A percentile compares a stretch with the other conserved stretches of the same genome.
Evolutionary conservation across 2,113 vertebrate species (phyloP).

Genomic region (Stegostoma tigrinum): DNA sequence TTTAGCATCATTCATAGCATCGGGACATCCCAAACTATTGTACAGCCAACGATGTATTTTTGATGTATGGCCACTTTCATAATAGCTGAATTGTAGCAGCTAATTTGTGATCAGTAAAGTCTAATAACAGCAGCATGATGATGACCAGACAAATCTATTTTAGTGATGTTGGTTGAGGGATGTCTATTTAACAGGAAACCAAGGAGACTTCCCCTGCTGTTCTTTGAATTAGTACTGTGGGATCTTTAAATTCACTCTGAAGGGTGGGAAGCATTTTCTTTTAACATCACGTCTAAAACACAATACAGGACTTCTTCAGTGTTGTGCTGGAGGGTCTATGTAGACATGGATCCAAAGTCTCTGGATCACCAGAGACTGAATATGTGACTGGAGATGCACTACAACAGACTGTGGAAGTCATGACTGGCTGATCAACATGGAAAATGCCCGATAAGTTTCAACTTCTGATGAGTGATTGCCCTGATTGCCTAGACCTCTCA

Average conservation of each 20-base stretch:
- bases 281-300: neutral
- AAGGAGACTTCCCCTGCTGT: neutral
- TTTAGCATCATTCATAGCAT: neutral
- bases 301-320: neutral
- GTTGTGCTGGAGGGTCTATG: no score
- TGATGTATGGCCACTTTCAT: neutral
- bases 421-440: no score
- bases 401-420: no score
- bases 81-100: neutral
- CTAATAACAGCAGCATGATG: neutral
- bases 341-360: no score
- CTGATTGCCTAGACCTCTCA: no score
- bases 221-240: neutral
- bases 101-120: neutral
- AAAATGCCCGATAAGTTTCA: no score
- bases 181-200: neutral
- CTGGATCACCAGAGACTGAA: no score
- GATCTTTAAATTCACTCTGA: neutral
- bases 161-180: neutral
- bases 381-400: no score
- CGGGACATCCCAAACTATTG: neutral
- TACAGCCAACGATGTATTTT: neutral
- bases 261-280: neutral
- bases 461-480: no score
- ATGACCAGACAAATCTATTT: neutral